Percentiles rank a stretch among this genome's conserved stretches.
phyloP scores from a whole-genome alignment of 2,113 vertebrate genomes.

The Eubucco bourcierii region DNA sequence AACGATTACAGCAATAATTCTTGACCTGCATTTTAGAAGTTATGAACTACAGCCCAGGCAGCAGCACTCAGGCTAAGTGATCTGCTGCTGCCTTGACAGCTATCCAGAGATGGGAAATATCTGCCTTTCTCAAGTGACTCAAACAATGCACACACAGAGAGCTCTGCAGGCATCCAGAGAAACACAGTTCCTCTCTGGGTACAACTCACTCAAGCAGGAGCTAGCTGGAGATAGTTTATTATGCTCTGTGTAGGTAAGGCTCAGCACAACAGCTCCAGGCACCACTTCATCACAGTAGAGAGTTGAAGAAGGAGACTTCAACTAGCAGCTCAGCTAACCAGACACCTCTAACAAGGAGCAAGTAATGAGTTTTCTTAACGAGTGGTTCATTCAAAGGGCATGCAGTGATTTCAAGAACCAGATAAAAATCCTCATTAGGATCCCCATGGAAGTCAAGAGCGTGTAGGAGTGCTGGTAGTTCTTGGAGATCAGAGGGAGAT shows the following conservation, averaged over 20 bases:
- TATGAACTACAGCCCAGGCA: neutral
- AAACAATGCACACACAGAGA: neutral
- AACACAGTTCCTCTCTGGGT: neutral
- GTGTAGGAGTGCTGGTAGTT: neutral
- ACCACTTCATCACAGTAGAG: neutral
- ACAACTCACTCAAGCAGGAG: neutral
- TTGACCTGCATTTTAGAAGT: neutral
- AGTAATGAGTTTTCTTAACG: neutral
- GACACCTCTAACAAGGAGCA: neutral
- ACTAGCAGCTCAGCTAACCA: neutral
- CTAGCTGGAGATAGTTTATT: neutral
- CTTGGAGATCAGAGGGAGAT: neutral
- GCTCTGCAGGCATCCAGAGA: neutral
- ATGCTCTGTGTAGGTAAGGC: neutral
- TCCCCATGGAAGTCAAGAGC: neutral
- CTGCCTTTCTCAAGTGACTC: neutral
- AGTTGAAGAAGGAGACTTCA: neutral
- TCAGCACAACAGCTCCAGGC: neutral
- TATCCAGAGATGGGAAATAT: constrained; percentile 9
- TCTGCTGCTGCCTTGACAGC: neutral
- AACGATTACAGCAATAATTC: neutral
- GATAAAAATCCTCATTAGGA: neutral
- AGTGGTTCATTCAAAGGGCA: neutral
- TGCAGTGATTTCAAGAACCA: neutral
- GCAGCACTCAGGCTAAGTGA: neutral